Base-by-base conservation (phyloP, 2,888 invertebrate genomes). In the Cerceris rybyensis region DNA sequence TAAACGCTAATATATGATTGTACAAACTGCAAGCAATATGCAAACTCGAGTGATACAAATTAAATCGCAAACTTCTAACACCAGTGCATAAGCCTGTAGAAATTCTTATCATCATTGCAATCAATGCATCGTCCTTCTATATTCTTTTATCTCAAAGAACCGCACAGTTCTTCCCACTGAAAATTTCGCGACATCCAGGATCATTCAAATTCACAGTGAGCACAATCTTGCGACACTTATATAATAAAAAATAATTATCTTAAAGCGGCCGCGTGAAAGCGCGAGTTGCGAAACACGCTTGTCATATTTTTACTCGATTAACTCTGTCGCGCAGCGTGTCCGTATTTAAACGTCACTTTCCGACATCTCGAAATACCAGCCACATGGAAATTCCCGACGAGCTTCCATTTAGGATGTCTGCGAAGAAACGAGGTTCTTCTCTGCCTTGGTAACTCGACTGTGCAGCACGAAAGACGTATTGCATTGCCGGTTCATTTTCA, bases 401-500 rank as follows among this genome's bases (percentile, higher is more conserved):
- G 16, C 13, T 17, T 55, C 55, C 55, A 55, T 17, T 55, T 55
- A 28, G 55, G 13, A 55, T n/a, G 6, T 52, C 7, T 2, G n/a
- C n/a, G 7, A 7, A 9, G 7, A n/a, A 7, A n/a, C 14, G n/a
- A 52, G 52, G 9, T n/a, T 52, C 52, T 28, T 28, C 52, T 52
- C 52, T n/a, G 52, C 52, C 9, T 52, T 52, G 13, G 52, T 9
- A 17, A 55, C 17, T 16, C 28, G 17, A 55, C 11, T 17, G 16
- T 1, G 17, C 8, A 16, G 17, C 16, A 17, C 16, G 17, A 69
- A 61, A 69, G 61, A 57, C 61, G 61, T 70, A 70, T 63, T 54
- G 70, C 58, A 55, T 70, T 70, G 61, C 68, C 70, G 60, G 68
- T 68, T 55, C 16, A 77, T 74, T 77, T 81, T 68, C 69, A 69